phyloP scores from a whole-genome alignment of 2,797 vertebrate species.

The Darevskia mixta region DNA sequence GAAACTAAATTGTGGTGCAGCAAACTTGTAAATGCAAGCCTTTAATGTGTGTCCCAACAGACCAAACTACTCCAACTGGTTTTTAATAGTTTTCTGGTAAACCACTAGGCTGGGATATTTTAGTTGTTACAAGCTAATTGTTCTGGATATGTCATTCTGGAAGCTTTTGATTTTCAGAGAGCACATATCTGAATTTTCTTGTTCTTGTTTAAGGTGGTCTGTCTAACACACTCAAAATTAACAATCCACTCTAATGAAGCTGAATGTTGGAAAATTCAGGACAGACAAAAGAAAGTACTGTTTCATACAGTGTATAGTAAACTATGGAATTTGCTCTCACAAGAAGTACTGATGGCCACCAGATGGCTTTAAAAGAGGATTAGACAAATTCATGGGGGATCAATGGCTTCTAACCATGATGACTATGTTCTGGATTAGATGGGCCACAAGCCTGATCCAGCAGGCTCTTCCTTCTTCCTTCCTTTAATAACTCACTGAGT shows the following conservation, averaged over 20 bases:
- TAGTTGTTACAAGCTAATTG: conserved; percentile 39
- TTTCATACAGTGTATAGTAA: too few relatives aligned
- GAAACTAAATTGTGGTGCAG: not conserved
- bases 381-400: too few relatives aligned
- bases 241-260: not conserved
- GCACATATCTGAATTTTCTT: not conserved
- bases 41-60: conserved; percentile 12
- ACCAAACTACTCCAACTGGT: conserved; percentile 25
- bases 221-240: not conserved
- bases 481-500: too few relatives aligned
- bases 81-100: conserved; percentile 31
- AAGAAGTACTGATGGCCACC: too few relatives aligned
- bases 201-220: not conserved
- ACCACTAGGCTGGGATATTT: conserved; percentile 5
- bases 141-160: conserved; percentile 5
- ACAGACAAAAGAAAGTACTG: too few relatives aligned
- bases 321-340: too few relatives aligned
- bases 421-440: too few relatives aligned
- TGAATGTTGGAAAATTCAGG: too few relatives aligned
- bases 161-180: conserved; percentile 34
- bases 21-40: conserved; percentile 13
- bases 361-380: not conserved
- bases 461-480: too few relatives aligned
- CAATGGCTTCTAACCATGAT: too few relatives aligned
- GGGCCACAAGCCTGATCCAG: too few relatives aligned